Base-by-base conservation (phyloP, 2,888 invertebrate genomes). In the Ferdinandea cuprea region DNA sequence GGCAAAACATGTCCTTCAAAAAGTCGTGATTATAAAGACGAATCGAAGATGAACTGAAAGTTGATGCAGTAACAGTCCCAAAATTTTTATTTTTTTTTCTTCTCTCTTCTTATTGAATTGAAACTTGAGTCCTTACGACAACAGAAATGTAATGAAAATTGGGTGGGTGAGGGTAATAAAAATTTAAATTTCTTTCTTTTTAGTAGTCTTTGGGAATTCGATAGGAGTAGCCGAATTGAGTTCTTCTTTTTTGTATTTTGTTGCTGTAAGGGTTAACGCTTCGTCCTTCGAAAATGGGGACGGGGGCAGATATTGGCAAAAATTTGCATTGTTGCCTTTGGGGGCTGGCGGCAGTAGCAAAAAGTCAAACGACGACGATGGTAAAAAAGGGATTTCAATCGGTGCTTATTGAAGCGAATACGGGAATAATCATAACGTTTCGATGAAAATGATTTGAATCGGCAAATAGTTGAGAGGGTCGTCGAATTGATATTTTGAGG, bases 381-480 rank as follows among this genome's bases (percentile, higher is more conserved):
- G n/a, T n/a, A 42, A 25, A 17, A 48, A 25, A 48, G 35, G 37
- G 35, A 63, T 48, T 63, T 15, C 32, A 48, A 76, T 74, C 56
- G 65, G 19, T 52, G 66, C 28, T 37, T 28, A 52, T 54, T 46
- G 63, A 54, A 44, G 52, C 61, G 44, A 59, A 44, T 52, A 25
- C 50, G 28, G 32, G 56, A 52, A 61, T 61, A 68, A 76, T 68
- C 68, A 68, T 59, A 50, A 74, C 52, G 68, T 61, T 68, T 76
- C 61, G 44, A 68, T 52, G 52, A 46, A 61, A 76, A 76, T 76
- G 37, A 61, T 61, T 68, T 76, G 59, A 76, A 68, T 68, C 54
- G 44, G 46, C 52, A 54, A 68, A 68, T 46, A 59, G 52, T 68
- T 54, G 19, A 61, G 19, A 1, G 37, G 50, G 44, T 46, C 11